A percentile compares a stretch with the other conserved stretches of the same genome.
phyloP scores from a whole-genome alignment of 2,797 vertebrate genomes.

The Cossypha polioptera region DNA sequence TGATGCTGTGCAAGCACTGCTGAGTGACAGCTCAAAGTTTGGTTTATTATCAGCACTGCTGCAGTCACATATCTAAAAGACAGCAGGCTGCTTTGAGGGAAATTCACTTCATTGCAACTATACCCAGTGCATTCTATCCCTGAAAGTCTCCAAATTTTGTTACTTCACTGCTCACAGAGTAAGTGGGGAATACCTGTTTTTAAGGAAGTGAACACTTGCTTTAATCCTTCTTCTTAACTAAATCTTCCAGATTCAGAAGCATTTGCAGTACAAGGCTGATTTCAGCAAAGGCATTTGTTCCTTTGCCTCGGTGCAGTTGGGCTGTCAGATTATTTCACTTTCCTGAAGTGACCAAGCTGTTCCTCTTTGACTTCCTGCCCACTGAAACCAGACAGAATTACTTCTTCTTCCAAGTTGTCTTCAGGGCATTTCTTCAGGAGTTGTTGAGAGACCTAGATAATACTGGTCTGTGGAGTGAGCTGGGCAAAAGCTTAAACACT shows the following conservation, averaged over 20 bases:
- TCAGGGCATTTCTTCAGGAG: not conserved
- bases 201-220: not conserved
- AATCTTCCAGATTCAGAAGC: not conserved
- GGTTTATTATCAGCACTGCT: not conserved
- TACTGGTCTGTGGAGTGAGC: not conserved
- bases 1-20: not conserved
- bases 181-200: not conserved
- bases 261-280: not conserved
- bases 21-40: not conserved
- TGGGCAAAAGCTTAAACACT: not conserved
- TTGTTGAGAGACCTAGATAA: not conserved
- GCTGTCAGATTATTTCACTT: not conserved
- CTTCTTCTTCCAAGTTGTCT: not conserved
- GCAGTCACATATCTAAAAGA: not conserved
- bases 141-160: not conserved
- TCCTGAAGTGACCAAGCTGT: constrained; percentile 6
- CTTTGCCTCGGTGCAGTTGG: not conserved
- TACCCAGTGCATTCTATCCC: not conserved
- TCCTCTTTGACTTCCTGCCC: constrained; percentile 8
- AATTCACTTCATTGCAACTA: not conserved
- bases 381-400: constrained; percentile 2
- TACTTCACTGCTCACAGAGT: not conserved
- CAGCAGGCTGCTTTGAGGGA: not conserved
- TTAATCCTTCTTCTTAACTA: not conserved
- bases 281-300: not conserved